Conservation (phyloP, 2,888 invertebrate genomes). For the Apotomis betuletana region DNA sequence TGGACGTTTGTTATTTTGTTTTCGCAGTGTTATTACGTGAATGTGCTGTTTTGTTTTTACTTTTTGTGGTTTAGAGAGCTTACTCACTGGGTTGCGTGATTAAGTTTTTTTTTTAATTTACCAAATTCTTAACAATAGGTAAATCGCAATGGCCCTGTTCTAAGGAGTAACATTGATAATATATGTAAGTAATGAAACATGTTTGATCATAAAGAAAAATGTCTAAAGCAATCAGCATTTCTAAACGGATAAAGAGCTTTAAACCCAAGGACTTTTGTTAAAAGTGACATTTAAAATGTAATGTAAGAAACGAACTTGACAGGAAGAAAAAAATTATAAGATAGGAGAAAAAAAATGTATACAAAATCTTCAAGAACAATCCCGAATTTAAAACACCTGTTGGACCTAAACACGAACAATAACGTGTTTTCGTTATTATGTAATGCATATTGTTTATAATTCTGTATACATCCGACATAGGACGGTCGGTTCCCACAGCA, state of each 20-base stretch:
- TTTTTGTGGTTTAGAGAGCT: not conserved
- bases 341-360: not conserved
- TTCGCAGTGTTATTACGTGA: not conserved
- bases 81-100: too few species aligned
- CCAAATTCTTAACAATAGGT: too few species aligned
- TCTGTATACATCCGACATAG: slow-evolving; percentile 56
- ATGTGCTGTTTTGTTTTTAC: not conserved
- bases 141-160: too few species aligned
- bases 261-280: too few species aligned
- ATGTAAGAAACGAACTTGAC: too few species aligned
- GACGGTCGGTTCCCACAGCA: slow-evolving; percentile 70
- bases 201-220: too few species aligned
- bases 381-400: slow-evolving; percentile 23
- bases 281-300: too few species aligned
- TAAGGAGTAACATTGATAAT: too few species aligned
- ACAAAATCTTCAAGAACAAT: not conserved
- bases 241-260: too few species aligned
- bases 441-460: slow-evolving; percentile 57
- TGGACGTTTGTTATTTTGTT: not conserved
- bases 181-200: too few species aligned
- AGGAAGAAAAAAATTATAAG: not conserved
- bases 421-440: slow-evolving; percentile 46
- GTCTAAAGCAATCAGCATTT: too few species aligned
- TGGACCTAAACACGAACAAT: slow-evolving; percentile 25
- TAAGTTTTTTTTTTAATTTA: too few species aligned